phyloP scores from a whole-genome alignment of 2,113 vertebrate genomes.

The Propithecus coquereli region DNA sequence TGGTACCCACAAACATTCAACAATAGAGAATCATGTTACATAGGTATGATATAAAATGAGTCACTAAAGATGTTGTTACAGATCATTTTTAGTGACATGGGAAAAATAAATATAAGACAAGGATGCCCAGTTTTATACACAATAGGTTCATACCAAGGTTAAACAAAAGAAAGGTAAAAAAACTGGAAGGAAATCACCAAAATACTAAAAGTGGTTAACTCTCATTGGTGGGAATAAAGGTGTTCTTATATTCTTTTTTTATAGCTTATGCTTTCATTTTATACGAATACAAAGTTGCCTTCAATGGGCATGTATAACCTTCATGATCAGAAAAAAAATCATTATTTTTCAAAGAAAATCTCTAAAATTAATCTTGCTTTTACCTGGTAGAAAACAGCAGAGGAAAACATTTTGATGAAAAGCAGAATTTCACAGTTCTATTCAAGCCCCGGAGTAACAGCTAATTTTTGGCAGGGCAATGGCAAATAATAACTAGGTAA shows the following conservation, averaged over 20 bases:
- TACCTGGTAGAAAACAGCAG: not conserved
- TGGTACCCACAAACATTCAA: not conserved
- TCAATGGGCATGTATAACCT: not conserved
- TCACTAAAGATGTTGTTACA: not conserved
- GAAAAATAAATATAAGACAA: not conserved
- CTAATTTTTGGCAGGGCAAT: not conserved
- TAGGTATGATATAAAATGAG: not conserved
- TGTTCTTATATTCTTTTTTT: not conserved
- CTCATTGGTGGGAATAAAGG: not conserved
- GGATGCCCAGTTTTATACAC: not conserved
- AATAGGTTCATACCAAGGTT: not conserved
- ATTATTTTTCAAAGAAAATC: slow-evolving; percentile 40
- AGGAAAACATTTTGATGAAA: slow-evolving; percentile 30
- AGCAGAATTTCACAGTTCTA: not conserved
- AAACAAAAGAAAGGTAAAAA: not conserved
- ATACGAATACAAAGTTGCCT: not conserved
- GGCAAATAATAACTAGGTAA: not conserved
- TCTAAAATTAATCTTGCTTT: slow-evolving; percentile 28
- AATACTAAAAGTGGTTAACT: not conserved
- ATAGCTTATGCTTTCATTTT: not conserved
- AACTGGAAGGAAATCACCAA: not conserved
- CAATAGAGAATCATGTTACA: not conserved
- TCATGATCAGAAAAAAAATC: slow-evolving; percentile 15
- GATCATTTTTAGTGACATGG: not conserved
- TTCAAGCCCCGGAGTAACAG: not conserved